Percentiles rank a stretch among this genome's conserved stretches.
phyloP scores from a whole-genome alignment of 2,888 invertebrate genomes.

The Anarsia innoxiella region DNA sequence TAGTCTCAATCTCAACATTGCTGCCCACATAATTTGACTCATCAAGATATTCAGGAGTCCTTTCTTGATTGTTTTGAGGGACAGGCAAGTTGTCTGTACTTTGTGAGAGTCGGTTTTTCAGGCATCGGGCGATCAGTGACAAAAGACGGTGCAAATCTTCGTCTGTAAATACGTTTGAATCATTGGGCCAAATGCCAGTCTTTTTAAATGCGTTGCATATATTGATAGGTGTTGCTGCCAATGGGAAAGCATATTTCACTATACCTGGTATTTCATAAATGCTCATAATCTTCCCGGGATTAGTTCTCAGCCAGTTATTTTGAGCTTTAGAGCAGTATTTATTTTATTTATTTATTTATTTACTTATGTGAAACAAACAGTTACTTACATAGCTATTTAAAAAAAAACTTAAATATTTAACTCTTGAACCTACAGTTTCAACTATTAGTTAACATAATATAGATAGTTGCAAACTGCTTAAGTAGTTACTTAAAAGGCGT shows the following conservation, averaged over 20 bases:
- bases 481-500: too few species aligned
- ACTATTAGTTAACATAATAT: too few species aligned
- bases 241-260: slow-evolving; percentile 17
- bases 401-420: too few species aligned
- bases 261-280: slow-evolving; percentile 16
- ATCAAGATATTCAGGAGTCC: slow-evolving; percentile 5
- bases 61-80: slow-evolving; percentile 9
- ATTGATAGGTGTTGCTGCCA: slow-evolving; percentile 16
- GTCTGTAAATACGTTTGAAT: slow-evolving; percentile 14
- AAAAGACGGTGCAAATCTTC: slow-evolving; percentile 14
- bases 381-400: too few species aligned
- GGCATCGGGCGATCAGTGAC: slow-evolving; percentile 15
- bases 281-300: slow-evolving; percentile 8
- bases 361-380: too few species aligned
- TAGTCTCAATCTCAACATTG: slow-evolving; percentile 2
- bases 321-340: slow-evolving; percentile 16
- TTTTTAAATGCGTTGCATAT: slow-evolving; percentile 19
- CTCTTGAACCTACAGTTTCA: too few species aligned
- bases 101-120: not conserved
- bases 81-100: slow-evolving; percentile 6
- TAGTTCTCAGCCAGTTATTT: slow-evolving; percentile 11
- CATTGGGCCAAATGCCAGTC: slow-evolving; percentile 20
- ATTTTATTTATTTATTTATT: too few species aligned
- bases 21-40: slow-evolving; percentile 7
- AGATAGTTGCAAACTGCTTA: too few species aligned